Evolutionary conservation across 2,113 vertebrate genomes (phyloP).

Genomic region (Cacatua alba): DNA sequence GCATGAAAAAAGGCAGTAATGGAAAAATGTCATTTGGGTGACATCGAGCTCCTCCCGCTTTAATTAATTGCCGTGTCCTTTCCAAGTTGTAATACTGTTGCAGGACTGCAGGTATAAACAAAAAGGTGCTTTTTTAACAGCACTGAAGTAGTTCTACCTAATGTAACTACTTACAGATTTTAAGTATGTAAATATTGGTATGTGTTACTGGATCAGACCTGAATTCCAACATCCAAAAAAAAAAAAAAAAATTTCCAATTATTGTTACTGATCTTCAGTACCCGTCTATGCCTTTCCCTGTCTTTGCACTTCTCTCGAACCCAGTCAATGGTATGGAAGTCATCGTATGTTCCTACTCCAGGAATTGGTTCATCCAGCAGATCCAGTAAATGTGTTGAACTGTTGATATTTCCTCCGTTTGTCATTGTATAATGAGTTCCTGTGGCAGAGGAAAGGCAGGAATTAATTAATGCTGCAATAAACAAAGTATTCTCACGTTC

Average conservation of each 20-base stretch:
- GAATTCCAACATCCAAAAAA: background rate
- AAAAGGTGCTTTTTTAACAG: background rate
- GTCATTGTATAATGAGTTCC: conserved; percentile 97
- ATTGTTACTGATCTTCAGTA: conserved; percentile 62
- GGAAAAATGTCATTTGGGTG: background rate
- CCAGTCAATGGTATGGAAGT: conserved; percentile 99
- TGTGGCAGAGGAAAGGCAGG: conserved; percentile 48
- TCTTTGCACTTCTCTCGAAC: conserved; percentile 98
- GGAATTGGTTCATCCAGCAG: conserved; percentile 98
- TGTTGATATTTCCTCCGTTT: conserved; percentile 93
- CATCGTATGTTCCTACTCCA: conserved; percentile 96
- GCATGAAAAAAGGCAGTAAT: background rate
- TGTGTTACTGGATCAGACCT: background rate
- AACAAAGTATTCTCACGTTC: background rate
- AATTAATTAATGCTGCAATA: background rate
- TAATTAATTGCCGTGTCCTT: background rate
- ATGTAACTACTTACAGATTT: background rate
- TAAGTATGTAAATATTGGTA: background rate
- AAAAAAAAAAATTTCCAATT: background rate
- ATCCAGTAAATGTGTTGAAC: conserved; percentile 93
- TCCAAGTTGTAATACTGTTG: background rate
- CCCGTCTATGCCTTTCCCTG: conserved; percentile 94
- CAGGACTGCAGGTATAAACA: background rate
- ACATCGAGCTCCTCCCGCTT: background rate
- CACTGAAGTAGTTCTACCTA: background rate